phyloP scores from a whole-genome alignment of 2,888 invertebrate species.

The Acronicta leporina region DNA sequence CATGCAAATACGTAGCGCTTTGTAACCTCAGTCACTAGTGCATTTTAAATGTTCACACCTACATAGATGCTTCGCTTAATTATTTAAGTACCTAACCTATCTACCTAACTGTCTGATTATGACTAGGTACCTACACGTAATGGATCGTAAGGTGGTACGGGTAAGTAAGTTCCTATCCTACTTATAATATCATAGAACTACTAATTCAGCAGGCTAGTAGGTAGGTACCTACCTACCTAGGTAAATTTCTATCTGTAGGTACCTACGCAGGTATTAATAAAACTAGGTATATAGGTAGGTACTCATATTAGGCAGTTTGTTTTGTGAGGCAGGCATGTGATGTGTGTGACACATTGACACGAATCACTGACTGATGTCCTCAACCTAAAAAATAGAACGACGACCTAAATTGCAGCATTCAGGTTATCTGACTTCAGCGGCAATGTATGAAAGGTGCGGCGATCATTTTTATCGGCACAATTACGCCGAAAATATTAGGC shows the following conservation, averaged over 20 bases:
- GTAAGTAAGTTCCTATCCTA: too few relatives aligned
- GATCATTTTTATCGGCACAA: conserved; percentile 51
- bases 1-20: conserved; percentile 42
- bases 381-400: conserved; percentile 68
- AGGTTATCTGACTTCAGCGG: conserved; percentile 73
- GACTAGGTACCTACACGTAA: conserved; percentile 6
- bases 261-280: too few relatives aligned
- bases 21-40: conserved; percentile 41
- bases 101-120: conserved; percentile 26
- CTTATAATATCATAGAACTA: too few relatives aligned
- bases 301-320: conserved; percentile 45
- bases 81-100: too few relatives aligned
- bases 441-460: conserved; percentile 63
- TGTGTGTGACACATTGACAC: conserved; percentile 65
- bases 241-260: too few relatives aligned
- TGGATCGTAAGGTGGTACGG: conserved; percentile 3
- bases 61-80: conserved; percentile 16
- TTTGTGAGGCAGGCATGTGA: conserved; percentile 45
- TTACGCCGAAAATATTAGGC: conserved; percentile 22
- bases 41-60: conserved; percentile 39
- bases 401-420: conserved; percentile 77
- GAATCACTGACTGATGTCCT: conserved; percentile 64
- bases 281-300: not conserved
- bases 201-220: too few relatives aligned
- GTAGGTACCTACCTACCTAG: conserved; percentile 16